Percentiles rank a stretch among this genome's conserved stretches.
Evolutionary conservation across 2,888 invertebrate species (phyloP).

Genomic region (Agonopterix heracliana): DNA sequence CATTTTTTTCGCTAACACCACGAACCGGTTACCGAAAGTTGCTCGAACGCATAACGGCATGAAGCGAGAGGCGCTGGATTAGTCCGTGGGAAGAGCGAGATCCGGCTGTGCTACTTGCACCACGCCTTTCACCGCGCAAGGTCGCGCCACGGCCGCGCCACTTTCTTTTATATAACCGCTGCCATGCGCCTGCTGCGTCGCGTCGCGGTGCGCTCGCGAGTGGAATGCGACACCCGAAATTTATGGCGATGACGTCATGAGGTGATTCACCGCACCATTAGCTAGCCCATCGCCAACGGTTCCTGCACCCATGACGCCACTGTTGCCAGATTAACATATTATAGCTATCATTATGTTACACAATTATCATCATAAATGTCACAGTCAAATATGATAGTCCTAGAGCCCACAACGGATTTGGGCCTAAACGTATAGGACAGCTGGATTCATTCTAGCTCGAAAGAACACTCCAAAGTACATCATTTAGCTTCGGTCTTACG

Average conservation of each 20-base stretch:
- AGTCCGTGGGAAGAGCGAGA: slow-evolving; percentile 66
- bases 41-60: slow-evolving; percentile 43
- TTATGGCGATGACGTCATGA: slow-evolving; percentile 64
- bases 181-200: slow-evolving; percentile 32
- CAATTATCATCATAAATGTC: background rate
- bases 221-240: slow-evolving; percentile 69
- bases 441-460: too few species aligned
- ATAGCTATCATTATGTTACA: background rate
- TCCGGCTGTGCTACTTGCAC: slow-evolving; percentile 71
- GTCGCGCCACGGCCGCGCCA: slow-evolving; percentile 70
- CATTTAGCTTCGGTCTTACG: too few species aligned
- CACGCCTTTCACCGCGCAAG: slow-evolving; percentile 72
- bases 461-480: too few species aligned
- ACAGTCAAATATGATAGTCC: background rate
- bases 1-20: slow-evolving; percentile 43
- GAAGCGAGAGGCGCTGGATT: slow-evolving; percentile 50
- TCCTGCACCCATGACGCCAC: slow-evolving; percentile 18
- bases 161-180: slow-evolving; percentile 72
- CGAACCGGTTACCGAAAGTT: slow-evolving; percentile 59
- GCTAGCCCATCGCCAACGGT: slow-evolving; percentile 9
- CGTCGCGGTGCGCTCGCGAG: slow-evolving; percentile 14
- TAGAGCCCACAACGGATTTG: too few species aligned
- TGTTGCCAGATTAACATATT: slow-evolving; percentile 1
- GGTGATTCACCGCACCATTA: slow-evolving; percentile 52
- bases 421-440: too few species aligned